A percentile compares a stretch with the other conserved stretches of the same genome.
Conservation (phyloP, 2,113 vertebrate species). For the Etia nguti region DNA sequence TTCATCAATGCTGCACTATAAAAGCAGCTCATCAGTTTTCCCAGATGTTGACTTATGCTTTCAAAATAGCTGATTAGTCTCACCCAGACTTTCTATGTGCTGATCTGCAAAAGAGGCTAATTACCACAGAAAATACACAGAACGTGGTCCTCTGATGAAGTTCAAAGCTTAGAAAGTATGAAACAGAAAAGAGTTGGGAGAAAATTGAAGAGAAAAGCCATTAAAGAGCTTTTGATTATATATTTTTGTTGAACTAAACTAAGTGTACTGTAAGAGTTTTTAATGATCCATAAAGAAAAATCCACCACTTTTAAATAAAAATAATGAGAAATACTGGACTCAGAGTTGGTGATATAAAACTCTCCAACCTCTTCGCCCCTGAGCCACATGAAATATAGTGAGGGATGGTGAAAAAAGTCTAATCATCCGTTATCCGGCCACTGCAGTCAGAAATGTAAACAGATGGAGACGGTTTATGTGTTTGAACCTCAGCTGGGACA, state of each 20-base stretch:
- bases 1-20: background rate
- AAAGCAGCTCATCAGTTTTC: background rate
- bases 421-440: background rate
- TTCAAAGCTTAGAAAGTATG: background rate
- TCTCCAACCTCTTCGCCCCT: background rate
- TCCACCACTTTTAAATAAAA: background rate
- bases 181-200: background rate
- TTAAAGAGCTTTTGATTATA: background rate
- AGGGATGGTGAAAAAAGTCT: background rate
- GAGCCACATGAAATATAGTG: background rate
- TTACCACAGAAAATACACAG: background rate
- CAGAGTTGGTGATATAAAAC: background rate
- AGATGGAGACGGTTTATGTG: background rate
- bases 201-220: background rate
- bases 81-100: background rate
- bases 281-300: background rate
- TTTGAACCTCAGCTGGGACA: background rate
- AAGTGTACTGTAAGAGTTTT: background rate
- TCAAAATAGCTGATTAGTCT: background rate
- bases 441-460: background rate
- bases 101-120: accelerated
- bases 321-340: background rate
- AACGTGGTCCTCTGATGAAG: background rate
- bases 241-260: background rate
- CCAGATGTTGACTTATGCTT: background rate